Percentiles rank a stretch among this genome's conserved stretches.
phyloP scores from a whole-genome alignment of 2,888 invertebrate species.

The Flexamia atlantica region DNA sequence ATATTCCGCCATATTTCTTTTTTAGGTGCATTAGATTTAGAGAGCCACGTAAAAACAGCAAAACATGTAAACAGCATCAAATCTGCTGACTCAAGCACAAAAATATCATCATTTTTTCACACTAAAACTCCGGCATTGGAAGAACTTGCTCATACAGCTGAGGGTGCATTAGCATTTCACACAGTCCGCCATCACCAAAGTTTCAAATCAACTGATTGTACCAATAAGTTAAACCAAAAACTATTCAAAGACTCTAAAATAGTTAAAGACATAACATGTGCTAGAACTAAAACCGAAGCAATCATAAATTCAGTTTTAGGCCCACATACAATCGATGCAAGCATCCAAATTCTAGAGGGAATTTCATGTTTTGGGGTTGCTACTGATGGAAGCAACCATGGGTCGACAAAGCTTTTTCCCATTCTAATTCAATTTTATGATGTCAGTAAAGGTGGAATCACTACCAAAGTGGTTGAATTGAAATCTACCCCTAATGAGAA shows the following conservation, averaged over 20 bases:
- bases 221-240: background rate
- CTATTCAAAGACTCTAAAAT: conserved; percentile 15
- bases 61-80: background rate
- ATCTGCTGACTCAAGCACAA: background rate
- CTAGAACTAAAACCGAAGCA: conserved; percentile 59
- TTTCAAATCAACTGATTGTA: conserved; percentile 39
- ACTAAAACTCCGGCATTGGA: background rate
- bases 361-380: conserved; percentile 60
- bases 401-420: conserved; percentile 63
- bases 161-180: conserved; percentile 38
- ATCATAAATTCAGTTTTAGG: conserved; percentile 64
- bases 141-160: conserved; percentile 18
- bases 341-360: conserved; percentile 50
- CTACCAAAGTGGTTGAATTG: conserved; percentile 61
- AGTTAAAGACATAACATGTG: conserved; percentile 29
- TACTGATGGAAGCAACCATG: conserved; percentile 65
- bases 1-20: too few relatives aligned
- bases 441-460: conserved; percentile 35
- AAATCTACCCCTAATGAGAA: conserved; percentile 51
- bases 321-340: conserved; percentile 59
- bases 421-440: conserved; percentile 64
- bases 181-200: conserved; percentile 40
- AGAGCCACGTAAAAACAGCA: background rate
- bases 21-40: conserved; percentile 25
- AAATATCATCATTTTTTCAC: background rate